Percentiles rank a stretch among this genome's conserved stretches.
Conservation (phyloP, 1,140 invertebrate species). For the Drosophila orosa region DNA sequence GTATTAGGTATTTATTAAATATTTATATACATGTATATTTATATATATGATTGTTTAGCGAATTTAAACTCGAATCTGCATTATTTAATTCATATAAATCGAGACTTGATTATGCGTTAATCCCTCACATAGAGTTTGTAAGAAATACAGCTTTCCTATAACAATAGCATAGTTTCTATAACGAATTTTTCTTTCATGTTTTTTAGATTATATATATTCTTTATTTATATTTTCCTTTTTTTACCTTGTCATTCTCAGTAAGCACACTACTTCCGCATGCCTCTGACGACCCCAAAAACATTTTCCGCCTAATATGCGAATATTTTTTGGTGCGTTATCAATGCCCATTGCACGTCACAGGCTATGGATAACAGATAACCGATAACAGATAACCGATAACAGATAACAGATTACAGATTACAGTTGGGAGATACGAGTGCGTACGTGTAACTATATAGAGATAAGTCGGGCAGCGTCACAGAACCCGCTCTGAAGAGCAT, state of each 20-base stretch:
- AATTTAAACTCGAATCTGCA: no score
- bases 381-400: conserved; percentile 28
- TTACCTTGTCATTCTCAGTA: background rate
- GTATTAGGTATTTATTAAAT: no score
- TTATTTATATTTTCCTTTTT: background rate
- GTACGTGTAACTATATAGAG: conserved; percentile 28
- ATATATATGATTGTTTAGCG: no score
- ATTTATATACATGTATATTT: no score
- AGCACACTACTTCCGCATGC: background rate
- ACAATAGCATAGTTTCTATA: no score
- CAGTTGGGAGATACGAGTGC: conserved; percentile 13
- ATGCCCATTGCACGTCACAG: conserved; percentile 36
- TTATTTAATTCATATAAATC: no score
- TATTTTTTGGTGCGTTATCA: conserved; percentile 26
- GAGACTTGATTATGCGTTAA: no score
- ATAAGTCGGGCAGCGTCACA: conserved; percentile 54
- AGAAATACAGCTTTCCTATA: no score
- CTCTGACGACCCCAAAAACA: conserved; percentile 5
- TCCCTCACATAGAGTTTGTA: no score
- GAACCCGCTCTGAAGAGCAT: conserved; percentile 26
- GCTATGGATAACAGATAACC: conserved; percentile 25
- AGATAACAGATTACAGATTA: conserved; percentile 33
- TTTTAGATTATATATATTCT: background rate
- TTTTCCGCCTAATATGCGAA: conserved; percentile 12
- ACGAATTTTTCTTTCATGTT: no score